Evolutionary conservation across 2,113 vertebrate species (phyloP).

Genomic region (Marmota flaviventris): DNA sequence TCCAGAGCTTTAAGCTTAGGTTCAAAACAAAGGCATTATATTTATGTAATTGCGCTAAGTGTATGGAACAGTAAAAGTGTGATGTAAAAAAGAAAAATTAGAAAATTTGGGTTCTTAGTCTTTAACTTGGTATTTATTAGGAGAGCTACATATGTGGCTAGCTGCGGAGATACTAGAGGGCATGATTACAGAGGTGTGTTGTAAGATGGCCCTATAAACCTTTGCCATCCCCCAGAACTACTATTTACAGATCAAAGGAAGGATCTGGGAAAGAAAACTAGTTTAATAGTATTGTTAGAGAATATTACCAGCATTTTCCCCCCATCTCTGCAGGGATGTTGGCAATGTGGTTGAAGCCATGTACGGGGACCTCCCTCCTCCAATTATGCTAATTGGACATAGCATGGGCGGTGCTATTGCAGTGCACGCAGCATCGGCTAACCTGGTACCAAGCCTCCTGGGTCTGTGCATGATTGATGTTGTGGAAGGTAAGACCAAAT

Average conservation of each 20-base stretch:
- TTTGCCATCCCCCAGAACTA: neutral
- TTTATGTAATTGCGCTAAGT: slow-evolving; percentile 57
- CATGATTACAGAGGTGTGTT: neutral
- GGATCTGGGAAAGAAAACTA: neutral
- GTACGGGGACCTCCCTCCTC: slow-evolving; percentile 96
- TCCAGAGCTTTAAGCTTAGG: slow-evolving; percentile 3
- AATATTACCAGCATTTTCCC: neutral
- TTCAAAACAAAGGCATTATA: slow-evolving; percentile 54
- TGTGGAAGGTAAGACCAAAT: slow-evolving; percentile 93
- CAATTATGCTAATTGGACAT: slow-evolving; percentile 98
- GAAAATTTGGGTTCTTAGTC: slow-evolving; percentile 9
- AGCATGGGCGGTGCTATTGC: slow-evolving; percentile 99
- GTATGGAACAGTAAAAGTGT: neutral
- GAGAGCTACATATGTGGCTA: neutral
- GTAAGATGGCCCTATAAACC: neutral
- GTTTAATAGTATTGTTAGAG: slow-evolving; percentile 8
- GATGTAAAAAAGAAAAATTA: neutral
- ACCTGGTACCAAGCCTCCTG: slow-evolving; percentile 94
- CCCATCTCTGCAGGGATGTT: slow-evolving; percentile 90
- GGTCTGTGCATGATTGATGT: slow-evolving; percentile 99
- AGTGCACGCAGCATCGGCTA: slow-evolving; percentile 94
- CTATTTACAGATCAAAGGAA: slow-evolving; percentile 28
- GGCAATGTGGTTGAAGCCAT: slow-evolving; percentile 96
- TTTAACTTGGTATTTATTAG: slow-evolving; percentile 33
- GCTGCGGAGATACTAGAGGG: neutral